Evolutionary conservation across 2,113 vertebrate genomes (phyloP).

Genomic region (zebrafish (Danio rerio)): DNA sequence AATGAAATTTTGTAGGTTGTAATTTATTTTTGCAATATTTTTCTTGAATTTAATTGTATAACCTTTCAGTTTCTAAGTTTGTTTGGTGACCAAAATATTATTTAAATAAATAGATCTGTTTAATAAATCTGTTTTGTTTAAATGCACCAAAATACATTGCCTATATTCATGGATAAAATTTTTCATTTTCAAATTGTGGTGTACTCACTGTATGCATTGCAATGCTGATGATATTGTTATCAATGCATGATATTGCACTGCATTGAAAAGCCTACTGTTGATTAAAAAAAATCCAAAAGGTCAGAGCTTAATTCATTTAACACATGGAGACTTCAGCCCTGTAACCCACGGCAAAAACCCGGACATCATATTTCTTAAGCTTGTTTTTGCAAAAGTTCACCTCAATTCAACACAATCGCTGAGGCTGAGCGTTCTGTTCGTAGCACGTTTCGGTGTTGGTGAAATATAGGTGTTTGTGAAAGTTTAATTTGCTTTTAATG

Average conservation of each 20-base stretch:
- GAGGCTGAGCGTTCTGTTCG: neutral
- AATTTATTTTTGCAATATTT: too few relatives aligned
- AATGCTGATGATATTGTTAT: constrained; percentile 24
- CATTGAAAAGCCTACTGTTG: constrained; percentile 56
- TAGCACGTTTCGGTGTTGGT: neutral
- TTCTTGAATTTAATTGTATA: too few relatives aligned
- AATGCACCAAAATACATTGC: too few relatives aligned
- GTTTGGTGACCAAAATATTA: too few relatives aligned
- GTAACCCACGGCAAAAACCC: constrained; percentile 66
- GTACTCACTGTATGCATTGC: too few relatives aligned
- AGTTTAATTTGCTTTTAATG: constrained; percentile 31
- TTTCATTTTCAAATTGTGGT: too few relatives aligned
- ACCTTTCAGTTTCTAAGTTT: too few relatives aligned
- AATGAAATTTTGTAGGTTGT: too few relatives aligned
- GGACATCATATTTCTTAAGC: constrained; percentile 69
- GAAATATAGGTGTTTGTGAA: constrained; percentile 32
- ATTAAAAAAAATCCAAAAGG: constrained; percentile 72
- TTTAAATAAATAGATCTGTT: too few relatives aligned
- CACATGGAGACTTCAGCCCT: constrained; percentile 68
- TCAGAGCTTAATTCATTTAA: constrained; percentile 74
- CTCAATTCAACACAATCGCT: neutral
- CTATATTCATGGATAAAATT: too few relatives aligned
- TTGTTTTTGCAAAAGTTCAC: constrained; percentile 34
- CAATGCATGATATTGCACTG: constrained; percentile 38
- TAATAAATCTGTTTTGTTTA: too few relatives aligned